Percentiles rank a stretch among this genome's conserved stretches.
Evolutionary conservation across 2,113 vertebrate genomes (phyloP).

Genomic region (Cheirogaleus medius): DNA sequence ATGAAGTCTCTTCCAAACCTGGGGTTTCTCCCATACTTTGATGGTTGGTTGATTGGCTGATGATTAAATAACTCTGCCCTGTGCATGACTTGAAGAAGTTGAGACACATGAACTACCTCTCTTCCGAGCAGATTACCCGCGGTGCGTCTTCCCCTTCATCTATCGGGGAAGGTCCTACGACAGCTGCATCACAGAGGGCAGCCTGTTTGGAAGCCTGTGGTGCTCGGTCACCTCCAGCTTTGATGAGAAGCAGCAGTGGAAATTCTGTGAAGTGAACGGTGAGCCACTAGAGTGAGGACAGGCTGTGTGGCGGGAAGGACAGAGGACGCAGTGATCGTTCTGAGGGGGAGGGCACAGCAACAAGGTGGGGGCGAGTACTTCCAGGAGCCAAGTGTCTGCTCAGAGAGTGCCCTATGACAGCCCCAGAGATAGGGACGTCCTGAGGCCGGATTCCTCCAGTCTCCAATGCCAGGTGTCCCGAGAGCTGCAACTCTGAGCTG

Average conservation of each 20-base stretch:
- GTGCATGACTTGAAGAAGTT: not conserved
- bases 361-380: too few species aligned
- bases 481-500: not conserved
- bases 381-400: not conserved
- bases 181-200: slow-evolving; percentile 87
- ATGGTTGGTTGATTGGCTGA: not conserved
- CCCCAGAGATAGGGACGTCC: not conserved
- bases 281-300: not conserved
- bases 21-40: not conserved
- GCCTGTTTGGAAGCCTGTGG: slow-evolving; percentile 85
- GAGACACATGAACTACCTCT: not conserved
- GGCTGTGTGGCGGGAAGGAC: accelerated
- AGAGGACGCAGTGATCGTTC: accelerated
- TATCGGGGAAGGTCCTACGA: slow-evolving; percentile 81
- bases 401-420: not conserved
- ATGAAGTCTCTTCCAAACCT: not conserved
- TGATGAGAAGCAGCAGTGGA: slow-evolving; percentile 59
- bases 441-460: not conserved
- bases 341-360: not conserved
- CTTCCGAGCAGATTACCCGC: slow-evolving; percentile 78
- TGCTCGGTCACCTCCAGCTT: slow-evolving; percentile 84
- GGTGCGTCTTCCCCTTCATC: slow-evolving; percentile 89
- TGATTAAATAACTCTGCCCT: not conserved
- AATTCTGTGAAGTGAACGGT: slow-evolving; percentile 34
- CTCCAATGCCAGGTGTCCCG: not conserved